Conservation (phyloP, 2,797 vertebrate genomes). For the Oreochromis mossambicus region DNA sequence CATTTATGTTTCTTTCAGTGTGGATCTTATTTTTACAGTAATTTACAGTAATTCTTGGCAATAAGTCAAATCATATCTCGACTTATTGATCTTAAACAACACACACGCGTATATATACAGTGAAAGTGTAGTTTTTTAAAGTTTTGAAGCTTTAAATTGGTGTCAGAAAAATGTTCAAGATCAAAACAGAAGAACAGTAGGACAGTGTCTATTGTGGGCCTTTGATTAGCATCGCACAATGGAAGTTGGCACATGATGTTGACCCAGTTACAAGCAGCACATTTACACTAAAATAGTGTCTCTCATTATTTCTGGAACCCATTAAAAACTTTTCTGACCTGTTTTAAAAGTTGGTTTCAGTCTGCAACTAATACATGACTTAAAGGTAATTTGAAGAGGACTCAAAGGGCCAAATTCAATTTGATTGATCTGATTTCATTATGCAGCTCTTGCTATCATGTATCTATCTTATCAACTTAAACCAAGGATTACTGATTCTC, state of each 20-base stretch:
- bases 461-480: conserved; percentile 12
- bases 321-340: conserved; percentile 5
- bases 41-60: neutral
- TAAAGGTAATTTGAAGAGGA: neutral
- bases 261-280: conserved; percentile 14
- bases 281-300: conserved; percentile 5
- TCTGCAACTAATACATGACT: neutral
- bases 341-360: conserved; percentile 15
- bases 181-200: neutral
- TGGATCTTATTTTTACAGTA: neutral
- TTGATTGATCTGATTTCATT: conserved; percentile 37
- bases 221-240: neutral
- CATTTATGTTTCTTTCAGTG: neutral
- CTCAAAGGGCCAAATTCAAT: neutral
- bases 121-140: neutral
- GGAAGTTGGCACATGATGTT: neutral
- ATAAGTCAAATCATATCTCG: accelerated
- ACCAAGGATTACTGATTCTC: conserved; percentile 5
- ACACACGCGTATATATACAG: neutral
- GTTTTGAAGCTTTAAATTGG: neutral
- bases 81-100: neutral
- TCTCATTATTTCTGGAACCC: conserved; percentile 5
- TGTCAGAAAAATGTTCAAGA: neutral
- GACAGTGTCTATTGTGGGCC: neutral
- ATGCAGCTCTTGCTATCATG: neutral